Base-by-base conservation (phyloP, 2,797 vertebrate genomes). In the Myoxocephalus aenaeus region DNA sequence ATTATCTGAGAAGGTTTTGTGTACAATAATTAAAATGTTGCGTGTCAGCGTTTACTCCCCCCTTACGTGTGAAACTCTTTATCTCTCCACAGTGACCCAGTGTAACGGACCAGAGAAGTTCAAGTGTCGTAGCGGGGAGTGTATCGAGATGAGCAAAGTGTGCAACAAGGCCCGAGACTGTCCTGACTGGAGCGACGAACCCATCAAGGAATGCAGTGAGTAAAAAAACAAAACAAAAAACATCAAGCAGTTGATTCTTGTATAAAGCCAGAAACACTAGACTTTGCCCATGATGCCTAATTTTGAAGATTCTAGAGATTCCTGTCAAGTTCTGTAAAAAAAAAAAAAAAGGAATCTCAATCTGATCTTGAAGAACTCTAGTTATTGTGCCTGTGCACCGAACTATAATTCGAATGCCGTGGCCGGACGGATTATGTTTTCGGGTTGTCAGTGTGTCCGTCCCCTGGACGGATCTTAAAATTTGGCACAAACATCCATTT, bases 171-270 rank as follows among this genome's bases (percentile, higher is more conserved):
- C 93, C 77, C 93, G 96, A 57, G 98, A 99, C 95, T 99, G 98
- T 94, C 95, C 94, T 1, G 98, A 99, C 93, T 97, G 97, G 97
- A 99, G 98, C 18, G 98, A 99, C 15, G 98, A 99, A 58, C 98
- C 98, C 22, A 94, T 98, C 59, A 96, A 97, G 63, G 97, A 99
- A 80, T 99, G 98, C 89, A 94, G 98, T 99, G 93, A 97, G 98
- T 96, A 71, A 62, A 11, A 17, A 38, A 32, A 29, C 4, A 4
- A 4, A 29, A 29, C n/a, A n/a, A n/a, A n/a, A n/a, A n/a, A n/a
- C n/a, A n/a, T n/a, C n/a, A 29, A 29, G 29, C 29, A 29, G 29
- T 2, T 29, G n/a, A n/a, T n/a, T n/a, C n/a, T 46, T 20, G 29
- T 58, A 17, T 58, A 18, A 58, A 34, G 29, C 17, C 29, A 32